Evolutionary conservation across 2,797 vertebrate species (phyloP), one percentile per base, ranked within the genome.

Genomic region (Scolopax rusticola): DNA sequence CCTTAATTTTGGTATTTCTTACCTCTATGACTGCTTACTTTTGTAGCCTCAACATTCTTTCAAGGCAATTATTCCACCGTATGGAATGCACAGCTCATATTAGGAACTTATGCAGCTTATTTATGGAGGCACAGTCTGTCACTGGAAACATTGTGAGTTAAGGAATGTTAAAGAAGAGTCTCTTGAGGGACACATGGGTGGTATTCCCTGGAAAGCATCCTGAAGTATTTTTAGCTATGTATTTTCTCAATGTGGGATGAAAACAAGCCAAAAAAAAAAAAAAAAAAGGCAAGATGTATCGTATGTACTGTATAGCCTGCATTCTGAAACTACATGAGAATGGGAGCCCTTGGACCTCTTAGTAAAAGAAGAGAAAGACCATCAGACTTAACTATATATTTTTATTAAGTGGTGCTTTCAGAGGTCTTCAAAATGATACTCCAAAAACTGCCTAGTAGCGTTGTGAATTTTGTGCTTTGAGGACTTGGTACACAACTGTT

Each of bases 121-220:
- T 97, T 90, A 88, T 87, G 92, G 81, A 94, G 85, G 45, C 83
- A 88, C 80, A 94, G 93, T 87, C 90, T 84, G 88, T 94, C 93
- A 90, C 54, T 54, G 92, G 90, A 91, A 94, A 95, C 5, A 47
- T 1, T 88, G 84, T 91, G 74, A 88, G 70, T 87, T 93, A 94
- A 90, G 56, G 56, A 95, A 90, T 88, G 83, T 84, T 94, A 87
- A 93, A 90, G 79, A 89, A 87, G 81, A 96, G 68, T 63, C 23
- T 84, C 74, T 91, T 93, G 77, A 90, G 61, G 86, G 70, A 91
- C 41, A 64, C 83, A 91, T 88, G 87, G 80, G 65, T 93, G 80
- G 71, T 91, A 96, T 92, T 94, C 86, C 90, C 84, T 89, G 77
- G 90, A 95, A 96, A 91, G 71, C 74, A 69, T 82, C 83, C 83